These are phyloP conservation scores for Cotesia glomerata DNA, from an alignment of 1,140 invertebrate species.

Conservation along the genomic window DNA sequence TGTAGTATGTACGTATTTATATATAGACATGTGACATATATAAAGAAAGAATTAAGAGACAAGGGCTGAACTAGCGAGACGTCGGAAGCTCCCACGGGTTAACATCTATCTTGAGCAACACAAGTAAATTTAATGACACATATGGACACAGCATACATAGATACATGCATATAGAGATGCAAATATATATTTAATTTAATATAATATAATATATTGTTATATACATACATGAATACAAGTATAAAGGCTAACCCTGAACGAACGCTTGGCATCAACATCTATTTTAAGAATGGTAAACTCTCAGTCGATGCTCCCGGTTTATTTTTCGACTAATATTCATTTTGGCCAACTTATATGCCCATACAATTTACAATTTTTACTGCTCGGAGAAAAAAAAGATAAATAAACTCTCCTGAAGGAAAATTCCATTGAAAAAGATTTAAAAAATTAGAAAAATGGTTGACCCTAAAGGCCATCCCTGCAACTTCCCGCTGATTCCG, in stretches of 20 bases:
- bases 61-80: not conserved
- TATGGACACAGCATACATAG: constrained; percentile 29
- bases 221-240: no score
- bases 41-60: constrained; percentile 2
- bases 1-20: no score
- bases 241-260: constrained; percentile 37
- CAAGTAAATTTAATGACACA: constrained; percentile 22
- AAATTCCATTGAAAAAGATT: no score
- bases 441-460: no score
- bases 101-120: constrained; percentile 26
- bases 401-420: no score
- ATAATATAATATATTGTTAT: no score
- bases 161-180: no score
- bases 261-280: constrained; percentile 44
- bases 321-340: constrained; percentile 19
- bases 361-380: no score
- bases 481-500: no score
- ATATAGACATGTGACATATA: not conserved
- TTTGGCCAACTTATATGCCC: not conserved
- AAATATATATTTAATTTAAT: no score
- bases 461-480: no score
- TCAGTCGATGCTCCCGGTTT: constrained; percentile 40
- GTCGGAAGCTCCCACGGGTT: constrained; percentile 18
- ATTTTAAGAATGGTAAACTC: constrained; percentile 50
- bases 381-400: no score